Evolutionary conservation across 2,113 vertebrate species (phyloP).

Genomic region (Aythya baeri): DNA sequence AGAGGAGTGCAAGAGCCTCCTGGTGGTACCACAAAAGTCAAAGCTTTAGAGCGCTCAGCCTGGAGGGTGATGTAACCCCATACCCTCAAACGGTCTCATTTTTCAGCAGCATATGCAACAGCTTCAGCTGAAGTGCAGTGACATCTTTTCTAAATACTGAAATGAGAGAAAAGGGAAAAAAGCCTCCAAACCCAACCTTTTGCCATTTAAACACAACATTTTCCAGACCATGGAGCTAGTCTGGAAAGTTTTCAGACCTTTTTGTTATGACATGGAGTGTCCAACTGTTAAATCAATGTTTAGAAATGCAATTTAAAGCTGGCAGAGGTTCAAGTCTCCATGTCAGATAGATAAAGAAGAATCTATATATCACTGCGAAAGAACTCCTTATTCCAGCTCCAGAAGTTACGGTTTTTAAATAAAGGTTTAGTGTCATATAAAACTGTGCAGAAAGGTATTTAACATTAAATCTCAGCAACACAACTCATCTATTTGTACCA

Average conservation of each 20-base stretch:
- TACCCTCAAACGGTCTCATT: neutral
- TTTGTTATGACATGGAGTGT: slow-evolving; percentile 73
- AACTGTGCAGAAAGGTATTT: neutral
- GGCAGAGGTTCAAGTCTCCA: slow-evolving; percentile 60
- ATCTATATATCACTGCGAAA: slow-evolving; percentile 20
- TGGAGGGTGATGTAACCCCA: neutral
- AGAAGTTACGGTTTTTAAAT: slow-evolving; percentile 7
- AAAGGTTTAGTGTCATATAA: neutral
- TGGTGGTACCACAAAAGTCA: neutral
- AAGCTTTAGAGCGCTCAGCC: neutral
- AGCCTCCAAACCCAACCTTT: slow-evolving; percentile 8
- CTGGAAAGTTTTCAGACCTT: slow-evolving; percentile 66
- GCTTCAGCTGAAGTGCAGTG: neutral
- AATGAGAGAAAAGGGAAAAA: neutral
- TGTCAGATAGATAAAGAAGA: slow-evolving; percentile 69
- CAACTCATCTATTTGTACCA: neutral
- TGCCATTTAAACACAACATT: slow-evolving; percentile 13
- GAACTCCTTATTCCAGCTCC: slow-evolving; percentile 5
- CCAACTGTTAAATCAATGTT: slow-evolving; percentile 72
- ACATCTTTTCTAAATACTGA: slow-evolving; percentile 12
- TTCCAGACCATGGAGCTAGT: slow-evolving; percentile 8
- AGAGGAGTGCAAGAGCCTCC: neutral
- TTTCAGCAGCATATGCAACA: neutral
- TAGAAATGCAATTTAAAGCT: slow-evolving; percentile 75
- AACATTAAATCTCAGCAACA: neutral